Base-by-base conservation (phyloP, 2,888 invertebrate genomes). In the Charanyca ferruginea region DNA sequence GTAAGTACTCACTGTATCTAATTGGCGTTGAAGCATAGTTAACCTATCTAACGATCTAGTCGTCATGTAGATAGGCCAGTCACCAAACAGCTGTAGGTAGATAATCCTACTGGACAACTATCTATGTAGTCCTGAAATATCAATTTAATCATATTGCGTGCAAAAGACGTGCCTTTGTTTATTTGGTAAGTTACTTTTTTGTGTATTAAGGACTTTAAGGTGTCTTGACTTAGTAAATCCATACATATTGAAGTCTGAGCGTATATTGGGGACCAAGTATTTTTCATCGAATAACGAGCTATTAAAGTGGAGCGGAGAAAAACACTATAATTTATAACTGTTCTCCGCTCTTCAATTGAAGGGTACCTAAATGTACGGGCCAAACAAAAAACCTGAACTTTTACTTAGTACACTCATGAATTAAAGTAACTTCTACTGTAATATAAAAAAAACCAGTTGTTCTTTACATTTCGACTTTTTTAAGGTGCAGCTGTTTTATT, bases 1-100 rank as follows among this genome's bases (percentile, higher is more conserved):
- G 93, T 93, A 87, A 92, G 93, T 92, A 86, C 68, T 61, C 73
- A 42, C 49, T 63, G 45, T 66, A 72, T 66, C 71, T 72, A 64
- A 78, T 63, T 64, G 47, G 65, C 64, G 55, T 71, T 61, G 38
- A 76, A 66, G 57, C 60, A 54, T 67, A 49, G 25, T 60, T 68
- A 73, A 73, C 73, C 48, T 70, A 54, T 47, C 51, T 65, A 22
- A 20, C 49, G 48, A 35, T 66, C n/a, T n/a, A n/a, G 51, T 66
- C 54, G 47, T 58, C 52, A 48, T 20, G 8, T 38, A 58, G 48
- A 57, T n/a, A 51, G 42, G 41, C 28, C 25, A 47, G 42, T 63
- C 35, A 16, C 53, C 44, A 41, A 28, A 45, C 44, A 52, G 28
- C 22, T 20, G 32, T 28, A 47, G 11, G 32, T 28, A 47, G 11